Base-by-base conservation (phyloP, 2,797 vertebrate genomes). In the Rhyacichthys aspro region DNA sequence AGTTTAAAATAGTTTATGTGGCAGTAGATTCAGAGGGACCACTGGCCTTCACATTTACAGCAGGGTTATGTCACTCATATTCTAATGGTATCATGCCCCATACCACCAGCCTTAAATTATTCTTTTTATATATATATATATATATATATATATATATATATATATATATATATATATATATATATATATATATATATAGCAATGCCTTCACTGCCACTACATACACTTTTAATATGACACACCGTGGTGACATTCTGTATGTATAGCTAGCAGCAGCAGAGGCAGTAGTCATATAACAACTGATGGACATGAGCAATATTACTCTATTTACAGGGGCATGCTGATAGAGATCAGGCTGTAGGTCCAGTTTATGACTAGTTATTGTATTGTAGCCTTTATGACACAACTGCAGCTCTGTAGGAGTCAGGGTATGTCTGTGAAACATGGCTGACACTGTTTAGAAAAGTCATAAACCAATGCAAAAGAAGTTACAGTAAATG, bases 51-150 rank as follows among this genome's bases (percentile, higher is more conserved):
- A 41, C 17, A 39, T 39, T 53, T 23, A 37, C 36, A 53, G 50
- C 38, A 41, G 19, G 50, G 19, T 53, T 53, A 39, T 53, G 50
- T 39, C 50, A 53, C 50, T 53, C 50, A 53, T 53, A 17, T 12
- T 53, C 10, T 36, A 19, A 7, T 52, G 34, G 49, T 38, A 38
- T 53, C 17, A 53, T 41, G 49, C 16, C 34, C 33, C 34, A 18
- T 37, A 36, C 36, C 50, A 53, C 50, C 50, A 53, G 37, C 36
- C 9, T 53, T 53, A 53, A 23, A 53, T 23, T 12, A 53, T 53
- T 53, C 17, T 53, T 2, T 23, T 2, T 23, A 23, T 23, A 23
- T 23, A 23, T 23, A 23, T 23, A 23, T 23, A 23, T 23, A 23
- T 23, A 23, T 23, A 5, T 23, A 2, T 28, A 28, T 28, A 28